Evolutionary conservation across 2,888 invertebrate genomes (phyloP), one percentile per base, ranked within the genome.

Genomic region (Eupithecia tripunctaria): DNA sequence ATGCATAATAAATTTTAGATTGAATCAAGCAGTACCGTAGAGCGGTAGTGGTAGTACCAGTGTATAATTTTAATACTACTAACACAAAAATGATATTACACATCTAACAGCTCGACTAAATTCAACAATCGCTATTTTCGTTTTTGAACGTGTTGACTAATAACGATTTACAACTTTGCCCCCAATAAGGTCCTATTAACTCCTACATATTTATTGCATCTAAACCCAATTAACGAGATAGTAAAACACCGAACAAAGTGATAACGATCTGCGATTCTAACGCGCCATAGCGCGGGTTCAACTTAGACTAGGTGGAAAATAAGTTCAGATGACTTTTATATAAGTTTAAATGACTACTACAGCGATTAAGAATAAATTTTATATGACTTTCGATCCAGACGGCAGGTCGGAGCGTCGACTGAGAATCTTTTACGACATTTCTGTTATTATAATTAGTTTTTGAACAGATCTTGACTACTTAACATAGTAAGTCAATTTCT

Each of bases 281-380:
- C 60, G 56, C 43, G 67, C 62, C 27, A 67, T 73, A 36, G 36
- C 36, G 8, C 36, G 36, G 1, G 36, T 8, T 69, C 29, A 64
- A 72, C 27, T 69, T 66, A 62, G 66, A 64, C 62, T 69, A 47
- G 59, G 38, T 41, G 1, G 36, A 8, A 36, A 36, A 36, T 36
- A 73, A 63, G 65, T 29, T 60, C 62, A 60, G 60, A 73, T 56
- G 67, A 70, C 60, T 70, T 73, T 71, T 75, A 76, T 68, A 70
- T 68, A 73, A 72, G 73, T 76, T 79, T 78, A 80, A 79, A 79
- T 80, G 81, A 77, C 75, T 81, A 77, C 72, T 81, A 78, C 76
- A 77, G 76, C 73, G 78, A 84, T 83, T 82, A 82, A 80, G 80
- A 81, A 80, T 81, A 78, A 80, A 82, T 84, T 76, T 80, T 79